phyloP scores from a whole-genome alignment of 2,888 invertebrate genomes.

The Steromphala cineraria region DNA sequence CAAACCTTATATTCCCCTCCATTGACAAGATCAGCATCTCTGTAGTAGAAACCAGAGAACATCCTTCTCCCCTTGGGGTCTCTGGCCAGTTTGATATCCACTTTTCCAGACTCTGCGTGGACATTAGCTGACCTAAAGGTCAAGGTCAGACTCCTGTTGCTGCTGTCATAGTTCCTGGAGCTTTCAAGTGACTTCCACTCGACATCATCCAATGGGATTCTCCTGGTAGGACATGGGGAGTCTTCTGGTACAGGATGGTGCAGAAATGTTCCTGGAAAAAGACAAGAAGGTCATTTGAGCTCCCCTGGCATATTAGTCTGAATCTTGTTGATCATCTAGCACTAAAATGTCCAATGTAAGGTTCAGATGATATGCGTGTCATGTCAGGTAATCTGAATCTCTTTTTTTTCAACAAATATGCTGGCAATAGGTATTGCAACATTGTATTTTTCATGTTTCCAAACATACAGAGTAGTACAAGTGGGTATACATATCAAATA shows the following conservation, averaged over 20 bases:
- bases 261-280: not conserved
- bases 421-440: no score
- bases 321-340: no score
- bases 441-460: no score
- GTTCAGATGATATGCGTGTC: no score
- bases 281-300: no score
- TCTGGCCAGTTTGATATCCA: conserved; percentile 16
- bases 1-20: conserved; percentile 28
- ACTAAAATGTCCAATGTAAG: no score
- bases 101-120: not conserved
- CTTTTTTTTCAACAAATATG: no score
- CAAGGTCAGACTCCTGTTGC: not conserved
- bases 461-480: no score
- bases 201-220: not conserved
- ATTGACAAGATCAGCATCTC: conserved; percentile 29
- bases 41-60: conserved; percentile 11
- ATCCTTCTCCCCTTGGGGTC: not conserved
- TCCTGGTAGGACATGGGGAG: not conserved
- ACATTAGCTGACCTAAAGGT: not conserved
- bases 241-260: not conserved
- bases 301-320: no score
- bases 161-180: not conserved
- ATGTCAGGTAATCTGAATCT: no score
- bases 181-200: not conserved
- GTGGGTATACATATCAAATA: no score